Percentiles rank a stretch among this genome's conserved stretches.
Evolutionary conservation across 2,113 vertebrate genomes (phyloP).

Genomic region (Aegotheles bennettii): DNA sequence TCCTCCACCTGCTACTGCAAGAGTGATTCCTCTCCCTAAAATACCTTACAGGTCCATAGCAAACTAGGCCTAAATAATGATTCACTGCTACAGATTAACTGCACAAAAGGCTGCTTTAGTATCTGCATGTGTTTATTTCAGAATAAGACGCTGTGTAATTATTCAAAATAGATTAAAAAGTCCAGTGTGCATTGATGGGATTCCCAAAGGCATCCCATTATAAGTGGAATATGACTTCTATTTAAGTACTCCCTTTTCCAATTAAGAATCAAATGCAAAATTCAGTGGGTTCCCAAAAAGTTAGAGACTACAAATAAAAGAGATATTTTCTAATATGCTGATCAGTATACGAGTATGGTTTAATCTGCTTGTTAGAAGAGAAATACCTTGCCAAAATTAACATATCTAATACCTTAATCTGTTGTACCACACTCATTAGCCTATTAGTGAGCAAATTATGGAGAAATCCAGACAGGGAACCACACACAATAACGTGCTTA

Average conservation of each 20-base stretch:
- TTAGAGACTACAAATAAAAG: neutral
- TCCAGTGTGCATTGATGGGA: neutral
- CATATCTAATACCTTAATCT: neutral
- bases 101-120: neutral
- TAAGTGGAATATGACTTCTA: neutral
- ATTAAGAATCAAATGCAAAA: neutral
- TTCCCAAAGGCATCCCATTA: neutral
- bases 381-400: slow-evolving; percentile 10
- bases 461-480: neutral
- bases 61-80: neutral
- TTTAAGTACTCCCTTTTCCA: neutral
- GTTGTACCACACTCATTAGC: neutral
- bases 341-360: neutral
- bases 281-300: neutral
- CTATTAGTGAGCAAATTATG: neutral
- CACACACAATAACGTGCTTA: neutral
- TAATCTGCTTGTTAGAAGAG: neutral
- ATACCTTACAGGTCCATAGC: neutral
- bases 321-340: neutral
- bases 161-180: neutral
- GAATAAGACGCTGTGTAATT: neutral
- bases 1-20: neutral
- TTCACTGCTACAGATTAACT: neutral
- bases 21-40: slow-evolving; percentile 15
- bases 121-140: neutral